Percentiles rank a stretch among this genome's conserved stretches.
Conservation (phyloP, 2,888 invertebrate species). For the Pogonocherus hispidulus region DNA sequence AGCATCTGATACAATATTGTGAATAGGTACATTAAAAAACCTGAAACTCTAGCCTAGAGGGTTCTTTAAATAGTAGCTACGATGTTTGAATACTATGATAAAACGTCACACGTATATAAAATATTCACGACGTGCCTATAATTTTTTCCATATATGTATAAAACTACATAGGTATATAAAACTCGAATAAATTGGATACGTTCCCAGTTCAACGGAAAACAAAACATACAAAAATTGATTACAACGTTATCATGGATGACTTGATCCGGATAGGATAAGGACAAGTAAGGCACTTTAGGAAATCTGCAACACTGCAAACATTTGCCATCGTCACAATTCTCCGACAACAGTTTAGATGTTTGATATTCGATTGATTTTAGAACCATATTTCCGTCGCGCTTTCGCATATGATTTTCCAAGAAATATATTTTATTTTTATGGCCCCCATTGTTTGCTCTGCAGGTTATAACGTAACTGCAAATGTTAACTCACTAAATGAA, state of each 20-base stretch:
- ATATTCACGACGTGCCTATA: too few species aligned
- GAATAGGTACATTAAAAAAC: too few species aligned
- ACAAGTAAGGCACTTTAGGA: slow-evolving; percentile 51
- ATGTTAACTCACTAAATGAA: slow-evolving; percentile 3
- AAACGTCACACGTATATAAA: too few species aligned
- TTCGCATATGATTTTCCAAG: slow-evolving; percentile 51
- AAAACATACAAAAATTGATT: slow-evolving; percentile 35
- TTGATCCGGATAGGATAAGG: slow-evolving; percentile 39
- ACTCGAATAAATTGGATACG: too few species aligned
- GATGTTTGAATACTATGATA: too few species aligned
- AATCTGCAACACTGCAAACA: slow-evolving; percentile 60
- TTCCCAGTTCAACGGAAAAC: slow-evolving; percentile 16
- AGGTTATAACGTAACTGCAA: slow-evolving; percentile 13
- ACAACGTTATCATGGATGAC: slow-evolving; percentile 38
- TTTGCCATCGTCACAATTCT: slow-evolving; percentile 62
- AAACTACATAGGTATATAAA: neutral
- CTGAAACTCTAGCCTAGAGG: too few species aligned
- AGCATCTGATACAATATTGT: too few species aligned
- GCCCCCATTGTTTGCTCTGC: slow-evolving; percentile 35
- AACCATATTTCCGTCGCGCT: slow-evolving; percentile 47
- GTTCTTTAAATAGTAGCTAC: too few species aligned
- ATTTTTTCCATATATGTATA: too few species aligned
- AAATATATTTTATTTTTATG: slow-evolving; percentile 21
- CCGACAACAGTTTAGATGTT: slow-evolving; percentile 61
- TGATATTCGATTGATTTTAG: slow-evolving; percentile 59